These are phyloP conservation scores for Gryon sp. DNA, from an alignment of 1,140 invertebrate genomes.

Conservation along the genomic window DNA sequence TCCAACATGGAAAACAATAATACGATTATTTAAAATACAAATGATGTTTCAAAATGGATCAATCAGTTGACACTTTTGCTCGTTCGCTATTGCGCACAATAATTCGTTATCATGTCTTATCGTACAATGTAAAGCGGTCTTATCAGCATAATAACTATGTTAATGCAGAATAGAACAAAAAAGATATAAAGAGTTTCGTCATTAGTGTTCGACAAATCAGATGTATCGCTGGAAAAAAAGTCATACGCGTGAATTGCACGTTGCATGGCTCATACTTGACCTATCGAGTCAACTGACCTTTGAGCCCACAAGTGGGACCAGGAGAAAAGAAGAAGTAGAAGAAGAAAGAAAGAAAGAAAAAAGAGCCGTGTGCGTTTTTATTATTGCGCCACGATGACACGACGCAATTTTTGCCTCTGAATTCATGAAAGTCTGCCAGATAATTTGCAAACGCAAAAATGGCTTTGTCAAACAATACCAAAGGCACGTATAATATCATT, in stretches of 20 bases:
- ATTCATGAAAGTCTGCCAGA: neutral
- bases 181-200: constrained; percentile 1
- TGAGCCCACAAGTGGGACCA: constrained; percentile 19
- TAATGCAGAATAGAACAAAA: too few species aligned
- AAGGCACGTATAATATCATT: constrained; percentile 1
- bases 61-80: too few species aligned
- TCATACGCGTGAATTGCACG: constrained; percentile 15
- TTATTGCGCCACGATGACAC: constrained; percentile 29
- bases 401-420: constrained; percentile 12
- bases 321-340: constrained; percentile 10
- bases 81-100: too few species aligned
- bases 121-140: neutral
- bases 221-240: too few species aligned
- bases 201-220: too few species aligned
- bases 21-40: too few species aligned
- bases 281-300: constrained; percentile 43
- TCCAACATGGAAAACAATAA: too few species aligned
- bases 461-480: neutral
- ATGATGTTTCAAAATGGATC: too few species aligned
- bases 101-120: constrained; percentile 15
- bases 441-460: neutral
- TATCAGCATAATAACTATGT: constrained; percentile 8
- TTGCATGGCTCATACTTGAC: constrained; percentile 46
- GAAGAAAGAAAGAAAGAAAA: too few species aligned
- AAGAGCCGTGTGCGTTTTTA: too few species aligned